Percentiles rank a stretch among this genome's conserved stretches.
These are phyloP conservation scores for Meteorus sp. DNA, from an alignment of 1,140 invertebrate species.

Conservation along the genomic window DNA sequence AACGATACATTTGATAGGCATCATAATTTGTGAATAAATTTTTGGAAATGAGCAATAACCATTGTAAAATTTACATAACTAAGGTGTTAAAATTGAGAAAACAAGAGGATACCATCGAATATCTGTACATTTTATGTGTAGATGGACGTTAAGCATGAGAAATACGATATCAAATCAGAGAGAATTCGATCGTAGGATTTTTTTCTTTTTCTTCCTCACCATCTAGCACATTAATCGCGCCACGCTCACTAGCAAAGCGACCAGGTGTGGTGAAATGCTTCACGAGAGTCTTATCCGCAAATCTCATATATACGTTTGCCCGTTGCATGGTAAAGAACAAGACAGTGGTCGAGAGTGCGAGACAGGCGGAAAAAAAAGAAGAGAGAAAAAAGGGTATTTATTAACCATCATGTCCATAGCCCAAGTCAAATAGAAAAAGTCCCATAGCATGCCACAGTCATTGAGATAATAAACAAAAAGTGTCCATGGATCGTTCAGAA, in stretches of 20 bases:
- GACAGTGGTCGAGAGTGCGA: slow-evolving; percentile 8
- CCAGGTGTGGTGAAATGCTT: slow-evolving; percentile 31
- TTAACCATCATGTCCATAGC: slow-evolving; percentile 6
- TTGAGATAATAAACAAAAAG: background rate
- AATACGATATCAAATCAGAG: slow-evolving; percentile 27
- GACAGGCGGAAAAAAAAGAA: slow-evolving; percentile 9
- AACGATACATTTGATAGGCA: background rate
- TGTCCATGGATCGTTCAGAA: background rate
- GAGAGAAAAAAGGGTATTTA: slow-evolving; percentile 16
- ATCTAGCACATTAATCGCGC: slow-evolving; percentile 29
- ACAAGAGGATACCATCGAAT: background rate
- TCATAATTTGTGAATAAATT: too few species aligned
- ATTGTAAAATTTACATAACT: too few species aligned
- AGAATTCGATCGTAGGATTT: slow-evolving; percentile 14
- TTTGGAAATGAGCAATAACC: too few species aligned
- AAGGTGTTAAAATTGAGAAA: too few species aligned
- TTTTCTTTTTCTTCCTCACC: slow-evolving; percentile 3
- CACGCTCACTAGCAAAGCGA: slow-evolving; percentile 19
- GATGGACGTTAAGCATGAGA: background rate
- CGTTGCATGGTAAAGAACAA: too few species aligned
- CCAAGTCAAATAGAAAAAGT: background rate
- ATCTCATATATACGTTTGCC: slow-evolving; percentile 25
- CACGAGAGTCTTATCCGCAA: slow-evolving; percentile 28
- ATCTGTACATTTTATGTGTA: background rate
- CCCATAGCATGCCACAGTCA: slow-evolving; percentile 4